Conservation (phyloP, 2,888 invertebrate genomes). For the Hyposoter dolosus region DNA sequence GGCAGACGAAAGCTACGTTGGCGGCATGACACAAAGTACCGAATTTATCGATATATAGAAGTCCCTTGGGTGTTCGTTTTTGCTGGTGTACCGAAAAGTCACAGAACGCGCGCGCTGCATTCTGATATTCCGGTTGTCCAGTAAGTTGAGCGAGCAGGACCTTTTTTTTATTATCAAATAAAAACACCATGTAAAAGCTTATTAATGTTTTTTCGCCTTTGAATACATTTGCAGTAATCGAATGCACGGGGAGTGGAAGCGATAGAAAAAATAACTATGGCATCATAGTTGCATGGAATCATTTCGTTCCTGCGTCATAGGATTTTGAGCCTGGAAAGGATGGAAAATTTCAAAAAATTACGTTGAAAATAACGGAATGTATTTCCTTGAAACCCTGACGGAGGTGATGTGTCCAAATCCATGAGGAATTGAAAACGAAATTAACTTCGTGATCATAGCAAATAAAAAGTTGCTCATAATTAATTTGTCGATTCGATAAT, state of each 20-base stretch:
- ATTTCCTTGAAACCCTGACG: too few species aligned
- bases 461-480: too few species aligned
- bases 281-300: too few species aligned
- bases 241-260: too few species aligned
- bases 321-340: too few species aligned
- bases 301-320: too few species aligned
- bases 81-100: constrained; percentile 85
- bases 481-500: not conserved
- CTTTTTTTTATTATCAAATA: constrained; percentile 75
- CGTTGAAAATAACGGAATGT: too few species aligned
- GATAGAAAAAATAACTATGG: too few species aligned
- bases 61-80: constrained; percentile 86
- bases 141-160: constrained; percentile 85
- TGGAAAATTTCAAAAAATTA: too few species aligned
- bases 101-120: constrained; percentile 85
- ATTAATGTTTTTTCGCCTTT: constrained; percentile 1
- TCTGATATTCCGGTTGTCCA: constrained; percentile 82
- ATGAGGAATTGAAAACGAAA: not conserved
- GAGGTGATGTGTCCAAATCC: too few species aligned
- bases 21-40: constrained; percentile 87
- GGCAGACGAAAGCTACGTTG: constrained; percentile 86
- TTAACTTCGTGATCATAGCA: not conserved
- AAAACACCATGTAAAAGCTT: constrained; percentile 23
- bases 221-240: too few species aligned
- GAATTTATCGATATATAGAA: constrained; percentile 86